phyloP scores from a whole-genome alignment of 2,113 vertebrate species.

The Ciconia boyciana region DNA sequence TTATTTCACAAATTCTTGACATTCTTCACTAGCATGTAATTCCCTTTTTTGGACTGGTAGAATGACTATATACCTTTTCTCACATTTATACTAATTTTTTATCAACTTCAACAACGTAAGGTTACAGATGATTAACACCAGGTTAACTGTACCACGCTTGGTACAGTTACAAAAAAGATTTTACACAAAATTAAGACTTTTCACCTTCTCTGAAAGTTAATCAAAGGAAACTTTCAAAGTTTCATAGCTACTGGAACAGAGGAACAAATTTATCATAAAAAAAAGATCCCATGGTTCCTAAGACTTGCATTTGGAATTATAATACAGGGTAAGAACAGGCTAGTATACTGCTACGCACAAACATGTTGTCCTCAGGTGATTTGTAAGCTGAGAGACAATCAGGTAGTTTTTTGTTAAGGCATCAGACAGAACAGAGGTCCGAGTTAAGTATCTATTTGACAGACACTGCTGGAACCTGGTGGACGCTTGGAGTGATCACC shows the following conservation, averaged over 20 bases:
- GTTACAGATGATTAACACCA: not conserved
- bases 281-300: not conserved
- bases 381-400: not conserved
- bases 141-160: no score
- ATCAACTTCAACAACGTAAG: not conserved
- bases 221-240: not conserved
- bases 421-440: not conserved
- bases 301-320: not conserved
- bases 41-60: not conserved
- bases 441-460: not conserved
- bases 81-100: not conserved
- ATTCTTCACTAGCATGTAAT: not conserved
- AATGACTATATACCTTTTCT: not conserved
- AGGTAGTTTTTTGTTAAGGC: not conserved
- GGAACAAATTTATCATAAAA: not conserved
- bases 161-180: not conserved
- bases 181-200: not conserved
- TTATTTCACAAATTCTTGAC: not conserved
- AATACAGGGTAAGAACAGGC: not conserved
- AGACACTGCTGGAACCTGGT: not conserved
- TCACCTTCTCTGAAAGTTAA: not conserved
- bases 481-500: not conserved
- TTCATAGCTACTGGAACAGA: not conserved
- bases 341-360: not conserved
- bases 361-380: not conserved